Conservation (phyloP, 2,888 invertebrate species). For the Himalopsyche tibetana region DNA sequence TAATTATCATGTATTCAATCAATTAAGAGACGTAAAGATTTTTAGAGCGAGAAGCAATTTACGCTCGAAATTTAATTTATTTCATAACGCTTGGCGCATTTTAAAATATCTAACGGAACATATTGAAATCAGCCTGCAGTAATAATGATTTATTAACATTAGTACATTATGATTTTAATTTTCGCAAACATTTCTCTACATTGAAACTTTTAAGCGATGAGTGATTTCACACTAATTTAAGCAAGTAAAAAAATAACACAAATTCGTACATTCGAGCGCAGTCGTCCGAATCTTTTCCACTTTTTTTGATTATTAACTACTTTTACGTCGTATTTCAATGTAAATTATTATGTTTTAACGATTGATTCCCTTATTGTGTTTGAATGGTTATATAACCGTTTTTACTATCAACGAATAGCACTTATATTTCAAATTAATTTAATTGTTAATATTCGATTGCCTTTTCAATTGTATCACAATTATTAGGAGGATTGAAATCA, state of each 20-base stretch:
- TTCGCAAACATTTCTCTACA: not conserved
- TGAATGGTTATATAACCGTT: no score
- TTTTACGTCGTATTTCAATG: no score
- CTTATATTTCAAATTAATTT: no score
- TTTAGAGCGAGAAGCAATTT: not conserved
- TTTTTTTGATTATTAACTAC: no score
- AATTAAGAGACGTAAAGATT: not conserved
- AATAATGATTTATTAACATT: not conserved
- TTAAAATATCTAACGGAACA: not conserved
- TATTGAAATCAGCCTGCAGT: not conserved
- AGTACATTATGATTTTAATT: not conserved
- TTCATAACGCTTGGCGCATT: not conserved
- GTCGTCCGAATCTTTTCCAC: not conserved
- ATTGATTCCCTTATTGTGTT: no score
- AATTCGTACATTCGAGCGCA: not conserved
- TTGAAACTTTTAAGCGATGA: not conserved
- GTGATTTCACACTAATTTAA: not conserved
- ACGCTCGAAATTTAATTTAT: not conserved
- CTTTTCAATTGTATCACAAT: no score
- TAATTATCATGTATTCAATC: not conserved
- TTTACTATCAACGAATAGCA: no score
- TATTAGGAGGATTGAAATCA: no score
- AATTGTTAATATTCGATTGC: no score
- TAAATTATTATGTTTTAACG: no score
- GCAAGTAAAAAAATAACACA: not conserved